Evolutionary conservation across 2,113 vertebrate genomes (phyloP).

Genomic region (Platysternon megacephalum): DNA sequence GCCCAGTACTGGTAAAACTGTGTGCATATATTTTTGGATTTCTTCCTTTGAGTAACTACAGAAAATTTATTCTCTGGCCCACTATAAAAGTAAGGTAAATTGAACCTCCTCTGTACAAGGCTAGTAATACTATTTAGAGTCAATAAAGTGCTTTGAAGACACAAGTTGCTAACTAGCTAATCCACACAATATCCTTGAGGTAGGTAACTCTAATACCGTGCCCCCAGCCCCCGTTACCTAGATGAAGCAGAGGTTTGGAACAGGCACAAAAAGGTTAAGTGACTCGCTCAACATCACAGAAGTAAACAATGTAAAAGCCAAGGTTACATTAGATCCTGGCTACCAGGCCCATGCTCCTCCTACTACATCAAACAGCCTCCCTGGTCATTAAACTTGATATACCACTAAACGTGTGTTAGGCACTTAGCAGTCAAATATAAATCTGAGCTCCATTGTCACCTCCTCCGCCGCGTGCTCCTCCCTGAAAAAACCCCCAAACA

Average conservation of each 20-base stretch:
- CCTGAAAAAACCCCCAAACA: background rate
- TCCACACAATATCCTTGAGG: background rate
- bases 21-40: background rate
- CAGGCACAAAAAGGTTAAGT: background rate
- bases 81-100: background rate
- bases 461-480: too few species aligned
- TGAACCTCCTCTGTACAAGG: background rate
- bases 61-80: background rate
- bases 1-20: background rate
- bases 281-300: background rate
- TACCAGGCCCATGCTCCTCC: too few species aligned
- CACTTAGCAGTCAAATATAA: background rate
- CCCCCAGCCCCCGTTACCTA: fast-evolving
- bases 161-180: background rate
- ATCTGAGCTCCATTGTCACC: background rate
- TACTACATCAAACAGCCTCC: fast-evolving
- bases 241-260: background rate
- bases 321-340: background rate
- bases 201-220: background rate
- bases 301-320: background rate
- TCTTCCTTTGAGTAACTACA: slow-evolving; percentile 9
- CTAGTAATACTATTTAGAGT: background rate
- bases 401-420: background rate
- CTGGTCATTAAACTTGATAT: background rate
- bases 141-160: background rate